Percentiles rank a stretch among this genome's conserved stretches.
phyloP scores from a whole-genome alignment of 2,113 vertebrate species.

The Syngnathoides biaculeatus region DNA sequence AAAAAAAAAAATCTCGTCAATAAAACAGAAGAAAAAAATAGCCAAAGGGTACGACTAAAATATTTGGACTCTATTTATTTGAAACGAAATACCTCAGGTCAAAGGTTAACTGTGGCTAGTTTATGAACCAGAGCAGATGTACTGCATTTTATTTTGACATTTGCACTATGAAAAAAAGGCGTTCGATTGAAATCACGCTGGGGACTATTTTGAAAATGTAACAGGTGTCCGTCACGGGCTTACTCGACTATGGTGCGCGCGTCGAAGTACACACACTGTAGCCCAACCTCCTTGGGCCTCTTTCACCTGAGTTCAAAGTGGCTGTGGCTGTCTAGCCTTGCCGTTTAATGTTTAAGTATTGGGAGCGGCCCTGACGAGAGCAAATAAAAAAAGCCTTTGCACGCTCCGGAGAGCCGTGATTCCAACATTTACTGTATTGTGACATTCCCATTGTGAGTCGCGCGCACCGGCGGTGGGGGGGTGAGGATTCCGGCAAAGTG shows the following conservation, averaged over 20 bases:
- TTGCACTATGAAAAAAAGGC: neutral
- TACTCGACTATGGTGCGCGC: constrained; percentile 57
- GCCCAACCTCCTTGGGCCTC: constrained; percentile 58
- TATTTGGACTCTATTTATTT: no score
- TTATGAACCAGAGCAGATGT: no score
- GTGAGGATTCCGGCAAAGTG: neutral
- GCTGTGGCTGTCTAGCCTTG: constrained; percentile 73
- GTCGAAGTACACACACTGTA: constrained; percentile 6
- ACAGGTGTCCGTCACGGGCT: constrained; percentile 20
- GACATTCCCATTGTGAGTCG: constrained; percentile 69
- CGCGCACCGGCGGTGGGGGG: constrained; percentile 44
- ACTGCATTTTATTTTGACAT: neutral
- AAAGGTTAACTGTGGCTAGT: no score
- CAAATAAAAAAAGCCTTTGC: constrained; percentile 79
- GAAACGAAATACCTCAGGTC: no score
- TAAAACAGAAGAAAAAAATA: no score
- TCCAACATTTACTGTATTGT: constrained; percentile 70
- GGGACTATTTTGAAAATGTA: neutral
- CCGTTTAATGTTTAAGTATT: constrained; percentile 79
- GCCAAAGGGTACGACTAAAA: no score
- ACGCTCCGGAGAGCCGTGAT: constrained; percentile 70
- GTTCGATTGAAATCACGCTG: neutral
- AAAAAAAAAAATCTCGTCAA: no score
- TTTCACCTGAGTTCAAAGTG: constrained; percentile 68
- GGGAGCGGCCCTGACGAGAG: constrained; percentile 74